These are phyloP conservation scores for Corydoras sp. DNA, from an alignment of 2,113 vertebrate species.

Conservation along the genomic window DNA sequence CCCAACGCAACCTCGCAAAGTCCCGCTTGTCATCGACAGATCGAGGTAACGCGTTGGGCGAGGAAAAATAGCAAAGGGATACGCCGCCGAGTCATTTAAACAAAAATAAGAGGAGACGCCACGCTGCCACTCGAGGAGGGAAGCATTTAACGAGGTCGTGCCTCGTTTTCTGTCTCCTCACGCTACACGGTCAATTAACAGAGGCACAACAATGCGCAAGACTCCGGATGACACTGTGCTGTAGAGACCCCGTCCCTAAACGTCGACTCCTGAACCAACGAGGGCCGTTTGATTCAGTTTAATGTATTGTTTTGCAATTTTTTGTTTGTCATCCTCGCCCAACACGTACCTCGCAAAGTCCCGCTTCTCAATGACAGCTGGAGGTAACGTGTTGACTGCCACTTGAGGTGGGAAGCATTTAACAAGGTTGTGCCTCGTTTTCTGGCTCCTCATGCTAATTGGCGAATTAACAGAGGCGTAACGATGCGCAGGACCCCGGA, in stretches of 20 bases:
- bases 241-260: not conserved
- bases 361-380: conserved; percentile 17
- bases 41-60: not conserved
- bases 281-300: not conserved
- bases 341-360: not conserved
- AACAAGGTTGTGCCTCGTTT: no score
- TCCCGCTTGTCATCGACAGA: conserved; percentile 18
- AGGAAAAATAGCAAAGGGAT: no score
- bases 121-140: no score
- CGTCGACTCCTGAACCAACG: not conserved
- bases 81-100: no score
- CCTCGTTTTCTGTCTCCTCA: not conserved
- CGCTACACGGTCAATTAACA: not conserved
- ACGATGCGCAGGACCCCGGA: not conserved
- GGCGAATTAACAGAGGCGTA: not conserved
- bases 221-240: not conserved
- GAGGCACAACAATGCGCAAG: not conserved
- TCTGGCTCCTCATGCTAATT: not conserved
- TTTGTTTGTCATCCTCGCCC: not conserved
- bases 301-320: not conserved
- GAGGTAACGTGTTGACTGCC: conserved; percentile 2
- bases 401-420: no score
- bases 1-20: not conserved
- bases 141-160: no score
- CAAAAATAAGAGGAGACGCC: no score